Evolutionary conservation across 2,113 vertebrate genomes (phyloP).

Genomic region (Aptenodytes forsteri): DNA sequence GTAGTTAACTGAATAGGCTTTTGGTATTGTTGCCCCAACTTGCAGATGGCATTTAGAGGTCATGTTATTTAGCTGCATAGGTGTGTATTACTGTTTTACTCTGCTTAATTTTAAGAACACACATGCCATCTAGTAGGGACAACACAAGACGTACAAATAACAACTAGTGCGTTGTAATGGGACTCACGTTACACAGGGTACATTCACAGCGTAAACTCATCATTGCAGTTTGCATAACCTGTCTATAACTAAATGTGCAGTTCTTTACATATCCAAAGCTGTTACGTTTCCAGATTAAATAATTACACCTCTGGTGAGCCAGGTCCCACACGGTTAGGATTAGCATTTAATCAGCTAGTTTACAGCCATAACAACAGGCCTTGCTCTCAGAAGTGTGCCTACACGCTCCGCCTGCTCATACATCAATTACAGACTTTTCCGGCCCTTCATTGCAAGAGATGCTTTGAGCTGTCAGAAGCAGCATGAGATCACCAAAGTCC

Average conservation of each 20-base stretch:
- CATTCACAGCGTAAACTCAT: background rate
- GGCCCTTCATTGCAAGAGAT: background rate
- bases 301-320: constrained; percentile 7
- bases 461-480: background rate
- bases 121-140: accelerated
- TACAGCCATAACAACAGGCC: constrained; percentile 6
- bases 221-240: background rate
- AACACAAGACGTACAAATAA: background rate
- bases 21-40: background rate
- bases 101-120: background rate
- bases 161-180: background rate
- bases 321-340: background rate
- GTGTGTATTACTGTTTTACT: background rate
- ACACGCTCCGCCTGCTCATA: background rate
- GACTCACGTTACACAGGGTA: background rate
- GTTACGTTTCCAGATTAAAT: background rate
- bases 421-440: background rate
- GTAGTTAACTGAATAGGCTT: background rate
- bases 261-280: background rate
- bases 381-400: background rate
- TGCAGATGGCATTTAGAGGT: background rate
- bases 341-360: background rate
- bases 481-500: background rate
- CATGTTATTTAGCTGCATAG: background rate
- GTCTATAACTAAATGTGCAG: background rate